A percentile compares a stretch with the other conserved stretches of the same genome.
Conservation (phyloP, 1,140 invertebrate genomes). For the Phenacoccus solenopsis region DNA sequence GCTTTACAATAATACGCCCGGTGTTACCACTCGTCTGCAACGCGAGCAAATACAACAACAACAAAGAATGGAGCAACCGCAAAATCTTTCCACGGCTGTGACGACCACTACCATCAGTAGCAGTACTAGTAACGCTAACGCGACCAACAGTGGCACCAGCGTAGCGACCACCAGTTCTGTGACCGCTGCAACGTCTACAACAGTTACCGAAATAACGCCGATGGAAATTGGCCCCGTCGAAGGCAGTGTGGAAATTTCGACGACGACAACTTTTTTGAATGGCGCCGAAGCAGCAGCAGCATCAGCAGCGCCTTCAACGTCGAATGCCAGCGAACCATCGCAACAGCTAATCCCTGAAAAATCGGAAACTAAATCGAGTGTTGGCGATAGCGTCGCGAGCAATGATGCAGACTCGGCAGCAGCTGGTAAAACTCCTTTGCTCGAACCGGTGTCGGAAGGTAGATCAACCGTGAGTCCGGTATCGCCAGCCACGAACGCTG, state of each 20-base stretch:
- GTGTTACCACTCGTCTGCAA: slow-evolving; percentile 62
- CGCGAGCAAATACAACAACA: slow-evolving; percentile 30
- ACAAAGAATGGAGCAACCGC: slow-evolving; percentile 7
- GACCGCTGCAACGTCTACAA: background rate
- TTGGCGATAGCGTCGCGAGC: background rate
- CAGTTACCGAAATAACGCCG: background rate
- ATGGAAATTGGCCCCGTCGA: background rate
- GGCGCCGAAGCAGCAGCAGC: background rate
- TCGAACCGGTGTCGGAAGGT: background rate
- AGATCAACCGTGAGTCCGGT: background rate
- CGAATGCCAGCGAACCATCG: background rate
- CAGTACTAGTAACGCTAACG: background rate
- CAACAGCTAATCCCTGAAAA: background rate
- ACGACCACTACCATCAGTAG: background rate
- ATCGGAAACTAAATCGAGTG: no score
- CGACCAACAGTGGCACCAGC: background rate
- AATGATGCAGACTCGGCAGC: background rate
- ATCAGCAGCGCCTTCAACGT: background rate
- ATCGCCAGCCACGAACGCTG: background rate
- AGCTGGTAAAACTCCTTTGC: background rate
- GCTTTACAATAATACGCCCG: slow-evolving; percentile 27
- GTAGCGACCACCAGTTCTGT: background rate
- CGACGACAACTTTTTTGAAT: background rate
- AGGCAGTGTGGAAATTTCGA: background rate
- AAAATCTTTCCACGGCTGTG: background rate